phyloP scores from a whole-genome alignment of 2,888 invertebrate species.

The Nomada fucata region DNA sequence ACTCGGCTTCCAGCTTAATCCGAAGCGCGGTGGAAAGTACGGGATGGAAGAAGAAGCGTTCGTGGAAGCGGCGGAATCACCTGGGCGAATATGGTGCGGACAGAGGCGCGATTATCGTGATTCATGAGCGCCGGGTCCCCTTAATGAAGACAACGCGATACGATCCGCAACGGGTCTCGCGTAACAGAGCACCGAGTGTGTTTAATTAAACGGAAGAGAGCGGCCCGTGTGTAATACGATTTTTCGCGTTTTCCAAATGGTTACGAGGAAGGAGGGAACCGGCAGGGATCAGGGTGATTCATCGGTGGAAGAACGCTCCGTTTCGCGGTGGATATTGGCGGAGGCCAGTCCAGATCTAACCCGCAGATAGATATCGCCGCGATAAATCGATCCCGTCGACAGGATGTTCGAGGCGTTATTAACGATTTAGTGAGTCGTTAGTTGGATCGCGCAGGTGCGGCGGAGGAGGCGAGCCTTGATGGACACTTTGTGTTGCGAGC shows the following conservation, averaged over 20 bases:
- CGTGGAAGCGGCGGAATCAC: neutral
- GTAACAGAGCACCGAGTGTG: constrained; percentile 1
- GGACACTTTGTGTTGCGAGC: constrained; percentile 34
- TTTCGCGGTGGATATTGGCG: neutral
- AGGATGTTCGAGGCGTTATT: constrained; percentile 50
- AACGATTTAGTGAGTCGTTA: constrained; percentile 51
- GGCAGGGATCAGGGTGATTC: constrained; percentile 28
- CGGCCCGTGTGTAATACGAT: constrained; percentile 24
- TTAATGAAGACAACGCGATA: constrained; percentile 59
- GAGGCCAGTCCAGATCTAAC: constrained; percentile 18
- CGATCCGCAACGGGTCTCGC: constrained; percentile 17
- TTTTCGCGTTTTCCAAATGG: constrained; percentile 28
- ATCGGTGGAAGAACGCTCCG: neutral
- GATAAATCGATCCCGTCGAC: constrained; percentile 50
- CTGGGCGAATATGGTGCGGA: constrained; percentile 31
- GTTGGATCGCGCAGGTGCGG: constrained; percentile 11
- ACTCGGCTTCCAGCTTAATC: constrained; percentile 5
- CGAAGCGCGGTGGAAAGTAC: constrained; percentile 6
- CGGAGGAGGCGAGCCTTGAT: constrained; percentile 20
- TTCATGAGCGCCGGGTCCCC: constrained; percentile 49
- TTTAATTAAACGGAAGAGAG: constrained; percentile 51
- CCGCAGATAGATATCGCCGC: constrained; percentile 34
- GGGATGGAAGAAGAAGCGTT: neutral
- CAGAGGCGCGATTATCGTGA: constrained; percentile 49
- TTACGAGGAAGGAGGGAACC: neutral